Base-by-base conservation (phyloP, 2,888 invertebrate species). In the Lymantria dispar region DNA sequence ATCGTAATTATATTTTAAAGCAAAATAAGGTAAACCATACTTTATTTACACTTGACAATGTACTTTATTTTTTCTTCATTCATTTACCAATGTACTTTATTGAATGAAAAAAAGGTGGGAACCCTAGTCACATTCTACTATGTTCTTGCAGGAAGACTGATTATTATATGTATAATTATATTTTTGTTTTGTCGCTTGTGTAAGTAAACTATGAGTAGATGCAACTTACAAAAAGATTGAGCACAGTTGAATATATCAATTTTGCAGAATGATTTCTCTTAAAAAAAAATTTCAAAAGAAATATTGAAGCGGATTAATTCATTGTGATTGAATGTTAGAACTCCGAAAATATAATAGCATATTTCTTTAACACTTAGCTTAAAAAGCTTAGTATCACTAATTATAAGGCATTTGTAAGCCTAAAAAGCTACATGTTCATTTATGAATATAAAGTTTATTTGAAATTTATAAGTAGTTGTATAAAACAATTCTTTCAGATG, bases 131-230 rank as follows among this genome's bases (percentile, higher is more conserved):
- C 53, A 50, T 50, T 22, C 42, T 54, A 47, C 56, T 56, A 50
- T 52, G 40, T 56, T 58, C 50, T 60, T 40, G 49, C 69, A 63
- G 68, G 68, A 70, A 70, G 70, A 70, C 71, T 70, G 70, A 70
- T 64, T 62, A 57, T 62, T 65, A 49, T 64, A 58, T 61, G 22
- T 22, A 64, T 56, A 60, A 59, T 63, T 61, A 38, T 38, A 38
- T 38, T 61, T 47, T 58, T 59, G 37, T 54, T 62, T 31, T 58
- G 52, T 64, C 45, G 58, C 46, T 58, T 62, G 56, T 43, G 48
- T 57, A 56, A 56, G 22, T 22, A 22, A 22, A 3, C n/a, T n/a
- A n/a, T 22, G 22, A 5, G 22, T 22, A 22, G 22, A 22, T 22
- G 5, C 22, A 22, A 3, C 22, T 22, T 3, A 22, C 5, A 22